Evolutionary conservation across 1,140 invertebrate species (phyloP).

Genomic region (Phymastichus coffea): DNA sequence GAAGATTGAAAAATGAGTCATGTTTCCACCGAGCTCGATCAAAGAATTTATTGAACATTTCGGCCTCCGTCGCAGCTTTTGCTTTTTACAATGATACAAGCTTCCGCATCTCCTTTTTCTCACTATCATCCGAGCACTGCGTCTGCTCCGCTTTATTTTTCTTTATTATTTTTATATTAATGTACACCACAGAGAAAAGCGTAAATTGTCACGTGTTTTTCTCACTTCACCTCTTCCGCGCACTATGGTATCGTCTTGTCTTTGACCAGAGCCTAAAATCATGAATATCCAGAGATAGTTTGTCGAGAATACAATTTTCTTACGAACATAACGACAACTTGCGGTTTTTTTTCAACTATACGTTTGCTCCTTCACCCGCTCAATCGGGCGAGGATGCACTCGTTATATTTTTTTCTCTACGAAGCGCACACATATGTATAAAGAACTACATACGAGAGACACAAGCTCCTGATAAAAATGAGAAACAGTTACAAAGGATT

Average conservation of each 20-base stretch:
- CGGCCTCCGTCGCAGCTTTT: constrained; percentile 28
- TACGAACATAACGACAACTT: constrained; percentile 24
- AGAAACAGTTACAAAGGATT: constrained; percentile 8
- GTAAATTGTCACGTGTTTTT: constrained; percentile 3
- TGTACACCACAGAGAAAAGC: constrained; percentile 17
- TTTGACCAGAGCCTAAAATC: constrained; percentile 9
- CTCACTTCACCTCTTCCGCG: constrained; percentile 5
- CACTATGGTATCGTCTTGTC: constrained; percentile 5
- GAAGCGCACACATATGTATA: constrained; percentile 31
- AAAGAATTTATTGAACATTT: constrained; percentile 48
- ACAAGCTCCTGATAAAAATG: constrained; percentile 14
- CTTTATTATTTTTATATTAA: constrained; percentile 5
- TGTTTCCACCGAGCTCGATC: constrained; percentile 33
- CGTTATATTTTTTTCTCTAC: constrained; percentile 31
- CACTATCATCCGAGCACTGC: not conserved
- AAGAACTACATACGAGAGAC: constrained; percentile 15
- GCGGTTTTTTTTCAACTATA: constrained; percentile 14
- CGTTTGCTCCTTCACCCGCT: not conserved
- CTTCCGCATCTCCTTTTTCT: constrained; percentile 10
- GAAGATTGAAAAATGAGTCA: no score
- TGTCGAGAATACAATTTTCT: constrained; percentile 24
- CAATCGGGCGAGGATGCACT: not conserved
- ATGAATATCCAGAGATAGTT: constrained; percentile 23
- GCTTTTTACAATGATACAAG: constrained; percentile 46
- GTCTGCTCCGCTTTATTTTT: not conserved